Conservation (phyloP, 2,113 vertebrate species). For the Brachypodius melanocephalos region DNA sequence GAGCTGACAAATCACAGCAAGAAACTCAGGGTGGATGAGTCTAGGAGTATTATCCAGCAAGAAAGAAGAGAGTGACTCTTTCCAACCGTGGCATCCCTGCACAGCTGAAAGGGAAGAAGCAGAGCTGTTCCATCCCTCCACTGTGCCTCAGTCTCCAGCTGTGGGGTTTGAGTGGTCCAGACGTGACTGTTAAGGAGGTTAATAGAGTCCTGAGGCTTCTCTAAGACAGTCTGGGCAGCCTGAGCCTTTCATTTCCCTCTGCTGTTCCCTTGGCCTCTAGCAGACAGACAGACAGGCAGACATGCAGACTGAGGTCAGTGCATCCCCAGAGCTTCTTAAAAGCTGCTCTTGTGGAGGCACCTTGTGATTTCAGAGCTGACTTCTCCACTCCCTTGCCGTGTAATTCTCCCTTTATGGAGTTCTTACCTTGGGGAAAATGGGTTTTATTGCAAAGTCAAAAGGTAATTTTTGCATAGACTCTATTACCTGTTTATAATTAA, state of each 20-base stretch:
- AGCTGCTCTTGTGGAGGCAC: not conserved
- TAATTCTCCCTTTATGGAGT: slow-evolving; percentile 14
- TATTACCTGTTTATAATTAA: slow-evolving; percentile 73
- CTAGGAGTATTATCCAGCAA: not conserved
- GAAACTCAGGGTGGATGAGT: not conserved
- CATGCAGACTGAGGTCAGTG: rapidly evolving
- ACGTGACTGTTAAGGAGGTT: rapidly evolving
- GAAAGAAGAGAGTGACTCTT: not conserved
- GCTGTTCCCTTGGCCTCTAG: not conserved
- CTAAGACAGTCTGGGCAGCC: not conserved
- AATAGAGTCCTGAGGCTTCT: not conserved
- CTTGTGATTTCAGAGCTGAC: not conserved
- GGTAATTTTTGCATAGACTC: slow-evolving; percentile 55
- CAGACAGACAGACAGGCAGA: not conserved
- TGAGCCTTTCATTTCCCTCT: not conserved
- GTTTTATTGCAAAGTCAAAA: slow-evolving; percentile 60
- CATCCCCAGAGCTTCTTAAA: not conserved
- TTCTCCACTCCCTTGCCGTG: not conserved
- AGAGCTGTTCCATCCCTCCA: not conserved
- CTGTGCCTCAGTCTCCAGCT: not conserved
- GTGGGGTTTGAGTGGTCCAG: not conserved
- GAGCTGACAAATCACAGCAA: not conserved
- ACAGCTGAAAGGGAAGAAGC: not conserved
- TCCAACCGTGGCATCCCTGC: not conserved
- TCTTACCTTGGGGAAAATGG: slow-evolving; percentile 11